Base-by-base conservation (phyloP, 2,888 invertebrate species). In the Lumbricus terrestris region DNA sequence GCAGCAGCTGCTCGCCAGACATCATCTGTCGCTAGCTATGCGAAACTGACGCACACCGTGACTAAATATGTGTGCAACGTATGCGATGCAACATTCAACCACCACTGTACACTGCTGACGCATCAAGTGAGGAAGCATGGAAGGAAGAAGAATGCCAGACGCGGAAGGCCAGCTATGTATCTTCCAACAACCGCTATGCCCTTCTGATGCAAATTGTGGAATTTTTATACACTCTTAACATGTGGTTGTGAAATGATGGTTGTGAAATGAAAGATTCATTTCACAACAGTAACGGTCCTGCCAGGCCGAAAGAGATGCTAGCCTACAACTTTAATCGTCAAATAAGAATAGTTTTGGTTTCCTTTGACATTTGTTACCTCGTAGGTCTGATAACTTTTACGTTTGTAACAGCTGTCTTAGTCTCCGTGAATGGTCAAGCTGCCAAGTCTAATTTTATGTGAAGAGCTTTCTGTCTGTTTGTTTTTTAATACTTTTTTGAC, bases 1-100 rank as follows among this genome's bases (percentile, higher is more conserved):
- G n/a, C n/a, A n/a, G n/a, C n/a, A n/a, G 29, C n/a, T 69, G 29
- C 69, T 69, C 69, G 69, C 69, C 69, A 69, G 69, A n/a, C 69
- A n/a, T 69, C 69, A 69, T 69, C n/a, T 69, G 69, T 69, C 69
- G 69, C 69, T 69, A 69, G 69, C 16, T 16, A 69, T 69, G n/a
- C 85, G 35, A 85, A 85, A 37, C 29, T 85, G 85, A 85, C 37
- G 13, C 34, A 85, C 85, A 85, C 85, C 6, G 85, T 85, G 85
- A 85, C 85, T 23, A 85, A 85, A 23, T 85, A 85, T 29, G 85
- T 85, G 85, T 85, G 85, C 85, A 85, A 85, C 35, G 18, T 85
- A 8, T 85, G 85, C 18, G 85, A 85, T 85, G 85, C 85, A 20
- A 85, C 85, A 35, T 85, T 85, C 85, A 85, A 85, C 35, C 85